Conservation (phyloP, 2,113 vertebrate species). For the Poecile atricapillus region DNA sequence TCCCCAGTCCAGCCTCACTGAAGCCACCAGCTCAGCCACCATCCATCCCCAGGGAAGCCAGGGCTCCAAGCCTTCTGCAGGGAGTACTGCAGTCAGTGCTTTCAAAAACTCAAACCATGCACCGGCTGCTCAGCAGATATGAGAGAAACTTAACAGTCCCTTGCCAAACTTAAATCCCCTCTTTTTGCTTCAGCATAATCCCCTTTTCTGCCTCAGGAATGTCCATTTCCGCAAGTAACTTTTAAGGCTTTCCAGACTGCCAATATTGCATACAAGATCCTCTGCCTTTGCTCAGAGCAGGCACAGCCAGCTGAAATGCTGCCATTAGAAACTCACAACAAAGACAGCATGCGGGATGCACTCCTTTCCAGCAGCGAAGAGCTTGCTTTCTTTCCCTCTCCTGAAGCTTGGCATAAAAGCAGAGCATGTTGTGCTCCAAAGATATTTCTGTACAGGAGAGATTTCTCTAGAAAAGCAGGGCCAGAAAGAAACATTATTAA, state of each 20-base stretch:
- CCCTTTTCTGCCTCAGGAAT: slow-evolving; percentile 44
- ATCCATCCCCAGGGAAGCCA: background rate
- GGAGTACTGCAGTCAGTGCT: background rate
- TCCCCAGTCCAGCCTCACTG: background rate
- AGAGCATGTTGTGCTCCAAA: slow-evolving; percentile 13
- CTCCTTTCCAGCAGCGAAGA: slow-evolving; percentile 16
- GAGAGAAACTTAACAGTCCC: slow-evolving; percentile 12
- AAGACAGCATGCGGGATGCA: slow-evolving; percentile 13
- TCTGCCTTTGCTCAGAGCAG: background rate
- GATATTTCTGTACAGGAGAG: slow-evolving; percentile 35
- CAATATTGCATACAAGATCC: slow-evolving; percentile 1
- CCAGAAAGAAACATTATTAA: background rate
- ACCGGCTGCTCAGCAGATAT: slow-evolving; percentile 3
- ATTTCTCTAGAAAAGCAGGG: slow-evolving; percentile 28
- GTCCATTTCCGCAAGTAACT: slow-evolving; percentile 49
- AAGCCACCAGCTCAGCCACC: background rate
- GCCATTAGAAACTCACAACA: slow-evolving; percentile 13
- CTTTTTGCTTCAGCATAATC: slow-evolving; percentile 19
- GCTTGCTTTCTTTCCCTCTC: background rate
- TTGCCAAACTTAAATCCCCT: slow-evolving; percentile 27
- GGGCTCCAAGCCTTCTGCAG: background rate
- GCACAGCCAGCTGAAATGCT: slow-evolving; percentile 49
- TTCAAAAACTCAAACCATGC: background rate
- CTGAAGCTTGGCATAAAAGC: slow-evolving; percentile 31
- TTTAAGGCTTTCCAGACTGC: slow-evolving; percentile 37